Base-by-base conservation (phyloP, 2,797 vertebrate genomes). In the Hipposideros larvatus region DNA sequence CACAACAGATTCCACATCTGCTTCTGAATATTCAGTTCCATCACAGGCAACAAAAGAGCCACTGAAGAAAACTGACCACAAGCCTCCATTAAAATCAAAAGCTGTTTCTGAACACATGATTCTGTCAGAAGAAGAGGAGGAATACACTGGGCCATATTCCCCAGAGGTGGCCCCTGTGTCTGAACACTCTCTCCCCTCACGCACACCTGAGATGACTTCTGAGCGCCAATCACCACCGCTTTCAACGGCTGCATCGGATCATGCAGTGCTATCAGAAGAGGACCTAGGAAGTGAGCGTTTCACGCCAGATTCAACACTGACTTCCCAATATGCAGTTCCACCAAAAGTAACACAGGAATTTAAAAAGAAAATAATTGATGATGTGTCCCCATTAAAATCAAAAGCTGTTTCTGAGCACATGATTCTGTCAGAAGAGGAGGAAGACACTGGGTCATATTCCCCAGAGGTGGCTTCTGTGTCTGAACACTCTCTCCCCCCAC, bases 341-440 rank as follows among this genome's bases (percentile, higher is more conserved):
- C 51, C 77, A 71, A 88, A 48, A 21, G 59, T 22, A 84, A 41
- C 65, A 43, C 53, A 94, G 48, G 91, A 96, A 93, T 31, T 34
- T 8, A 46, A 53, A 46, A 70, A 34, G 61, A 57, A 94, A 90
- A 53, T 61, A 85, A 71, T 4, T 31, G 59, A 91, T 61, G 24
- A 68, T 22, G 26, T 77, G 11, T 24, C 91, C 7, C 79, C 87
- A 10, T 61, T 96, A 48, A 85, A 63, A 79, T 59, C 85, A 78
- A 31, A 94, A 93, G 66, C 37, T 85, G 14, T 59, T 94, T 90
- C 95, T 79, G 95, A 96, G 46, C 66, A 55, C 9, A 22, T 43
- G n/a, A 53, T 93, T 87, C 37, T 68, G 2, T 51, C 87, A 28
- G 96, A 97, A 97, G 88, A 48, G 86, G 89, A 91, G 84, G 95